Evolutionary conservation across 2,113 vertebrate species (phyloP), one percentile per base, ranked within the genome.

Genomic region (Corynorhinus townsendii): DNA sequence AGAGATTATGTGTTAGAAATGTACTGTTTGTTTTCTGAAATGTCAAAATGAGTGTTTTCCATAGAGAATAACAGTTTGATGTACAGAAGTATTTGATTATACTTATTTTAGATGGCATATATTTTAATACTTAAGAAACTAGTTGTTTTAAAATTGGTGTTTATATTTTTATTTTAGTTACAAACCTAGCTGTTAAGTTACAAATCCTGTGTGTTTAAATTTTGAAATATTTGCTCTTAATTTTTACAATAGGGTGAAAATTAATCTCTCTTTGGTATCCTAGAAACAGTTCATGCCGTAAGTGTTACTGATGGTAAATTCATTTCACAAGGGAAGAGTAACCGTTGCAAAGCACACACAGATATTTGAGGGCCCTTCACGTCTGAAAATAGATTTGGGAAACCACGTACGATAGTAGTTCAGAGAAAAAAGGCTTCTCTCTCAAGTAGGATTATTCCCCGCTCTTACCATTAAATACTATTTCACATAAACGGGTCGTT

Each of bases 111-210:
- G 86, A 68, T 62, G 47, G 26, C 30, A 71, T 26, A 1, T 66
- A 17, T 82, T 77, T 91, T 76, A 91, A 73, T 89, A 43, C n/a
- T 89, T 84, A 90, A 91, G 66, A 96, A 89, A 56, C 7, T 11
- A 52, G 4, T 80, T 83, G 35, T 76, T 97, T 95, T 35, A 84
- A 80, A 71, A 77, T 59, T 33, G 33, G 64, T 93, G 10, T 69
- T 49, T 72, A 3, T 79, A 24, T 83, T 30, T 73, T 90, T 20
- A 66, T 30, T 95, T 92, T 86, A 89, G 47, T 76, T 82, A 59
- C 8, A 77, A 47, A 91, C 24, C 1, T 68, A 62, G 33, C 40
- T 59, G 0, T 90, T 86, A 30, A 45, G 15, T 90, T 87, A 75
- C 11, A 84, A 33, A 72, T 49, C 19, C 77, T 45, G 0, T 35